phyloP scores from a whole-genome alignment of 2,888 invertebrate species.

The Drosophila pegasa region DNA sequence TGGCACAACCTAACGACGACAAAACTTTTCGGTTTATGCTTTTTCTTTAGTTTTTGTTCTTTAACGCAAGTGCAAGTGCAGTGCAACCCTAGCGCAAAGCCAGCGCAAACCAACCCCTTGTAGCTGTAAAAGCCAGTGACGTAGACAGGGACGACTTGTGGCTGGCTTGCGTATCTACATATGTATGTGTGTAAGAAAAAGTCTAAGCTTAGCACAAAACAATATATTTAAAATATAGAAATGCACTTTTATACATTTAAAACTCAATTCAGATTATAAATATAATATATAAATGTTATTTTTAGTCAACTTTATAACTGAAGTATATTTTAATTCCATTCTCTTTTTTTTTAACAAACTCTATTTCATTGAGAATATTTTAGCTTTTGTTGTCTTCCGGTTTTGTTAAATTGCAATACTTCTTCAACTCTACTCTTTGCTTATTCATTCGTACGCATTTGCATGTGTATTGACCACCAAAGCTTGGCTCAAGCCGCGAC shows the following conservation, averaged over 20 bases:
- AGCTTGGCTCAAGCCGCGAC: neutral
- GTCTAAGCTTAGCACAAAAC: neutral
- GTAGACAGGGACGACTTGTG: constrained; percentile 23
- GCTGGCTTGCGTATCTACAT: neutral
- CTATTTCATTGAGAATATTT: neutral
- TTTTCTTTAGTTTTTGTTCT: constrained; percentile 29
- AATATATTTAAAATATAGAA: neutral
- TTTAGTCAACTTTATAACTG: neutral
- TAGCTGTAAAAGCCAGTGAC: constrained; percentile 36
- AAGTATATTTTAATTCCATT: neutral
- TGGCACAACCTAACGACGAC: constrained; percentile 43
- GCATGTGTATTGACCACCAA: neutral
- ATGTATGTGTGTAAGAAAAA: neutral
- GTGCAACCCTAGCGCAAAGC: constrained; percentile 50
- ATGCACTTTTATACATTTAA: too few relatives aligned
- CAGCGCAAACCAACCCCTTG: constrained; percentile 44
- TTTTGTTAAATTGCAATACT: neutral
- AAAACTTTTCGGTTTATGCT: constrained; percentile 33
- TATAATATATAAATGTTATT: neutral
- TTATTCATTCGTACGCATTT: neutral
- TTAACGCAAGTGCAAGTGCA: constrained; percentile 51
- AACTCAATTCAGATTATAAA: neutral
- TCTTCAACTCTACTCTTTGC: neutral
- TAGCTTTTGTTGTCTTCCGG: neutral
- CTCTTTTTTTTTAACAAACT: neutral